Conservation (phyloP, 37 sponge, comb jelly and placozoan genomes). For the Geodia barretti region DNA sequence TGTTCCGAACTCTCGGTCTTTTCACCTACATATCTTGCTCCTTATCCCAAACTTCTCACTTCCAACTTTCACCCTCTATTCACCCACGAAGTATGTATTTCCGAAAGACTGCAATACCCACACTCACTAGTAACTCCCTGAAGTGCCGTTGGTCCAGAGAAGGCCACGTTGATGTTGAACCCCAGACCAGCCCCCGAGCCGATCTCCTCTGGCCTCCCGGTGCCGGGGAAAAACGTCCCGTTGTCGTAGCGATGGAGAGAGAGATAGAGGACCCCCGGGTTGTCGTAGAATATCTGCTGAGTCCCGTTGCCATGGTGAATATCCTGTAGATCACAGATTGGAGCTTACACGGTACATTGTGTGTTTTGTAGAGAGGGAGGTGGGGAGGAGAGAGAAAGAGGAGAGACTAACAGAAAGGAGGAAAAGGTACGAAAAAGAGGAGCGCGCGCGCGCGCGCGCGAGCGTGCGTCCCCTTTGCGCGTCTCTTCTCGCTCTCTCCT, state of each 20-base stretch:
- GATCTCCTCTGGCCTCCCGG: conserved; percentile 81
- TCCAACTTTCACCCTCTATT: no score
- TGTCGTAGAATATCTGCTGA: conserved; percentile 90
- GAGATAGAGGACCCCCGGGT: conserved; percentile 69
- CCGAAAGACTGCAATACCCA: no score
- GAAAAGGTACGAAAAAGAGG: no score
- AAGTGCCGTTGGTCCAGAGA: conserved; percentile 63
- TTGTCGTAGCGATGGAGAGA: conserved; percentile 94
- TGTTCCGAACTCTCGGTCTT: no score
- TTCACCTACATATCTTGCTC: no score
- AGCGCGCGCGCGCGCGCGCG: no score
- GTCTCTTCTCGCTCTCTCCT: no score
- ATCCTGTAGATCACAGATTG: conserved; percentile 77
- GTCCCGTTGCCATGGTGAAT: conserved; percentile 94
- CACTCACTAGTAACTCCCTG: conserved; percentile 50
- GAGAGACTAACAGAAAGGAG: no score
- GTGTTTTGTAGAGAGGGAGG: background rate
- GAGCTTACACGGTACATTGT: no score
- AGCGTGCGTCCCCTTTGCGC: no score
- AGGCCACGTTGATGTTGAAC: conserved; percentile 89
- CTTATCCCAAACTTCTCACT: no score
- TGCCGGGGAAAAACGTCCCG: conserved; percentile 93
- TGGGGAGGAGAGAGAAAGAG: background rate
- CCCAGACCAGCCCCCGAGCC: conserved; percentile 90
- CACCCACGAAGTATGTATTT: no score